phyloP scores from a whole-genome alignment of 1,140 invertebrate species.

The Drosophila ogumai region DNA sequence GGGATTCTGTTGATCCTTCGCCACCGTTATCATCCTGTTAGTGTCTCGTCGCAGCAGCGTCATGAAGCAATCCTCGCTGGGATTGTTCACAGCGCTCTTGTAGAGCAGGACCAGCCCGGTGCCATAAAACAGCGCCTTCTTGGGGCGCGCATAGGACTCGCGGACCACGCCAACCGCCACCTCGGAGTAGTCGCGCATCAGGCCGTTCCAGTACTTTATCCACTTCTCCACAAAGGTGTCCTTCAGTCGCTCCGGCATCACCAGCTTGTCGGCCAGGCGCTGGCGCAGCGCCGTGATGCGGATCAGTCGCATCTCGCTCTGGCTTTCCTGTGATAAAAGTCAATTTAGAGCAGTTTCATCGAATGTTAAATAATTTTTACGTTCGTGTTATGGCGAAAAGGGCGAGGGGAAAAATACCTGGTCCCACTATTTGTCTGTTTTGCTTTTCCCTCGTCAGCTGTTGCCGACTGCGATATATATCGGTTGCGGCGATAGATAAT shows the following conservation, averaged over 20 bases:
- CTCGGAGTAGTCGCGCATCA: conserved; percentile 87
- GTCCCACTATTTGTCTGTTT: background rate
- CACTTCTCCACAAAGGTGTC: conserved; percentile 88
- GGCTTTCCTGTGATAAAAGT: conserved; percentile 35
- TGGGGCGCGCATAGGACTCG: conserved; percentile 87
- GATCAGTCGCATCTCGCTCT: conserved; percentile 54
- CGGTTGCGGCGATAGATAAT: background rate
- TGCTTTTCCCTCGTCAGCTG: background rate
- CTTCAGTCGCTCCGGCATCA: conserved; percentile 86
- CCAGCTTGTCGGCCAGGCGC: conserved; percentile 53
- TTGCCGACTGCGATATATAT: background rate
- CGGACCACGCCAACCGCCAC: conserved; percentile 86
- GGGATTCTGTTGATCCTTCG: conserved; percentile 88
- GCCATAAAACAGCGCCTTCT: conserved; percentile 85
- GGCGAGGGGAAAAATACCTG: background rate
- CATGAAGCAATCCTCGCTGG: conserved; percentile 60
- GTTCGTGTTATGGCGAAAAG: conserved; percentile 1
- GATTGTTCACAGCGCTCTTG: conserved; percentile 53
- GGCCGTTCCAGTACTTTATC: conserved; percentile 88
- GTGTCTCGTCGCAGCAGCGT: conserved; percentile 63
- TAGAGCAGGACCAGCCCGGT: conserved; percentile 44
- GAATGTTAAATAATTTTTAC: conserved; percentile 21
- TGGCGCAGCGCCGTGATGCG: conserved; percentile 63
- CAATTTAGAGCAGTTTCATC: conserved; percentile 9
- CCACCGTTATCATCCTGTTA: conserved; percentile 89